These are phyloP conservation scores for Seriola aureovittata DNA, from an alignment of 2,113 vertebrate species.

Conservation along the genomic window DNA sequence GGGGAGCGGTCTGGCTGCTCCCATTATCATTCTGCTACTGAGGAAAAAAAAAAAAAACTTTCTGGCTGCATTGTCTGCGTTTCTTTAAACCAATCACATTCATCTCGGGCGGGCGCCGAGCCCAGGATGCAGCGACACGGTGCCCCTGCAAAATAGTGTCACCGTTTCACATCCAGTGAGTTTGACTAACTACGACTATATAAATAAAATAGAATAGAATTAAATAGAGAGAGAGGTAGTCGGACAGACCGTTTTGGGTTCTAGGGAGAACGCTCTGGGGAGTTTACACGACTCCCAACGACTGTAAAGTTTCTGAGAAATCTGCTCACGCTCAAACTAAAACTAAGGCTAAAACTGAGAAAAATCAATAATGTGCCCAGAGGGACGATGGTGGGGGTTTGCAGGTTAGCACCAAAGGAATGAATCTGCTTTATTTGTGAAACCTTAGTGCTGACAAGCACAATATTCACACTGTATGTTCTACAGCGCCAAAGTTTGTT, in stretches of 20 bases:
- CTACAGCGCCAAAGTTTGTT: neutral
- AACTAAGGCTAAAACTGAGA: no score
- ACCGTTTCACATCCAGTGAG: no score
- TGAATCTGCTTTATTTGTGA: constrained; percentile 28
- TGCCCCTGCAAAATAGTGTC: no score
- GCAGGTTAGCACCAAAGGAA: constrained; percentile 24
- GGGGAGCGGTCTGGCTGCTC: no score
- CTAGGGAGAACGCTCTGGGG: neutral
- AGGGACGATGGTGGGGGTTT: constrained; percentile 1
- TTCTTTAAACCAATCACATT: no score
- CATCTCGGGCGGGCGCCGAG: no score
- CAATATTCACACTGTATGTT: neutral
- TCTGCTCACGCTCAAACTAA: constrained; percentile 1
- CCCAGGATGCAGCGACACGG: no score
- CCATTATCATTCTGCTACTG: no score
- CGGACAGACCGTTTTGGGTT: neutral
- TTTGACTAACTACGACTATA: no score
- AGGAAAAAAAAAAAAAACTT: no score
- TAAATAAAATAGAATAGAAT: neutral
- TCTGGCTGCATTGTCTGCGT: no score
- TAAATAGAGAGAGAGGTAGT: constrained; percentile 1
- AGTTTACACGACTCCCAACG: neutral
- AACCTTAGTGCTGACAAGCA: neutral
- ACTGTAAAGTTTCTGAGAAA: neutral
- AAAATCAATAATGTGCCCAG: neutral